Evolutionary conservation across 2,888 invertebrate genomes (phyloP).

Genomic region (Acleris literana): DNA sequence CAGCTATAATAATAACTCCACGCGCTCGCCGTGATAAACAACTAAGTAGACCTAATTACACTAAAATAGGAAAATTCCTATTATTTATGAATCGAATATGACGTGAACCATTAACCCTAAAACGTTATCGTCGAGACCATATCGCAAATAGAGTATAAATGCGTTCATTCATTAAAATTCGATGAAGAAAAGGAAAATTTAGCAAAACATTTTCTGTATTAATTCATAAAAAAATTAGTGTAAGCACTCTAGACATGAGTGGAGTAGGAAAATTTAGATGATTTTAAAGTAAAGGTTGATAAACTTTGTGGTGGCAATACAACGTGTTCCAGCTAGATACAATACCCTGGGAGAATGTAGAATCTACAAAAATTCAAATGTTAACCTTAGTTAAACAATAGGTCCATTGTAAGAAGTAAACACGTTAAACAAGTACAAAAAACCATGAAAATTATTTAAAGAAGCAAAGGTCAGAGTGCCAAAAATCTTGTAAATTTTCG

Average conservation of each 20-base stretch:
- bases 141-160: slow-evolving; percentile 75
- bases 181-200: slow-evolving; percentile 75
- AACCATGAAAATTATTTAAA: too few relatives aligned
- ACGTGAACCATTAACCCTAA: slow-evolving; percentile 67
- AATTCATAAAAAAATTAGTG: slow-evolving; percentile 52
- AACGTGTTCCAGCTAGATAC: not conserved
- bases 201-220: slow-evolving; percentile 56
- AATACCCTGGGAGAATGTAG: too few relatives aligned
- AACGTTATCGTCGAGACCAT: slow-evolving; percentile 58
- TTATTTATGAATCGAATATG: slow-evolving; percentile 58
- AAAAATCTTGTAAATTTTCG: too few relatives aligned
- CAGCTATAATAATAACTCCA: slow-evolving; percentile 50
- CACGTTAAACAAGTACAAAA: too few relatives aligned
- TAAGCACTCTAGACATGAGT: not conserved
- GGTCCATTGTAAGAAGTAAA: too few relatives aligned
- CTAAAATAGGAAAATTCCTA: slow-evolving; percentile 78
- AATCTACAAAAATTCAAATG: too few relatives aligned
- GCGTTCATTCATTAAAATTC: slow-evolving; percentile 55
- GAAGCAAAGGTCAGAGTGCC: too few relatives aligned
- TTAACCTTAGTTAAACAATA: too few relatives aligned
- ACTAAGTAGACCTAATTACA: slow-evolving; percentile 52
- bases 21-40: slow-evolving; percentile 53
- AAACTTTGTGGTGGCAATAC: not conserved
- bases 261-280: slow-evolving; percentile 3
- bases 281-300: not conserved